Percentiles rank a stretch among this genome's conserved stretches.
phyloP scores from a whole-genome alignment of 1,140 invertebrate genomes.

The Orius insidiosus region DNA sequence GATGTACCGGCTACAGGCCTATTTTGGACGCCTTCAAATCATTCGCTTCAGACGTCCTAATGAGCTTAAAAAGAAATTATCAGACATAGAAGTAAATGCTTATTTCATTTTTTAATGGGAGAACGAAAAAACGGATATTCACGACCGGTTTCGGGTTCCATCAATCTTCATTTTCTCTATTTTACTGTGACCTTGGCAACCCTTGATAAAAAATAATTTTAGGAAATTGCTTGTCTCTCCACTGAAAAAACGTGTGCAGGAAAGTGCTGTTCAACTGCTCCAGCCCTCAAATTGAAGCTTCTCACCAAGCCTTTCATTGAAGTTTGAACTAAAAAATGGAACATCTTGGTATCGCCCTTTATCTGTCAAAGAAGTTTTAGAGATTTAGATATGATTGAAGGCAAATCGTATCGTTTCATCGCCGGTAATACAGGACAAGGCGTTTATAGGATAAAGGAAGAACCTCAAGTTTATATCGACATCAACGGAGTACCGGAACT shows the following conservation, averaged over 20 bases:
- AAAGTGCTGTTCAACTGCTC: no score
- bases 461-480: conserved; percentile 44
- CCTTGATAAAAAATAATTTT: no score
- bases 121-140: no score
- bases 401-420: conserved; percentile 36
- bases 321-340: conserved; percentile 7
- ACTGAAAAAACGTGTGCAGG: no score
- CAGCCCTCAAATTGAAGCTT: no score
- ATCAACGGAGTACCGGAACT: conserved; percentile 47
- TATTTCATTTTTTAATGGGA: no score
- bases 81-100: conserved; percentile 25
- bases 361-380: conserved; percentile 31
- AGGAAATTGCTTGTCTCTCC: conserved; percentile 12
- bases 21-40: conserved; percentile 78
- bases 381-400: conserved; percentile 31
- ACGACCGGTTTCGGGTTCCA: no score
- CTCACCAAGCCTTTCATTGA: conserved; percentile 1
- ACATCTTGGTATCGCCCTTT: conserved; percentile 12
- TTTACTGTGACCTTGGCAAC: no score
- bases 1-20: conserved; percentile 78
- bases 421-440: conserved; percentile 54
- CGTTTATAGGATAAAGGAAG: conserved; percentile 9
- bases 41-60: conserved; percentile 46
- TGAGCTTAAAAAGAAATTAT: conserved; percentile 21
- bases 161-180: no score